These are phyloP conservation scores for Hypothenemus hampei DNA, from an alignment of 1,140 invertebrate species.

Conservation along the genomic window DNA sequence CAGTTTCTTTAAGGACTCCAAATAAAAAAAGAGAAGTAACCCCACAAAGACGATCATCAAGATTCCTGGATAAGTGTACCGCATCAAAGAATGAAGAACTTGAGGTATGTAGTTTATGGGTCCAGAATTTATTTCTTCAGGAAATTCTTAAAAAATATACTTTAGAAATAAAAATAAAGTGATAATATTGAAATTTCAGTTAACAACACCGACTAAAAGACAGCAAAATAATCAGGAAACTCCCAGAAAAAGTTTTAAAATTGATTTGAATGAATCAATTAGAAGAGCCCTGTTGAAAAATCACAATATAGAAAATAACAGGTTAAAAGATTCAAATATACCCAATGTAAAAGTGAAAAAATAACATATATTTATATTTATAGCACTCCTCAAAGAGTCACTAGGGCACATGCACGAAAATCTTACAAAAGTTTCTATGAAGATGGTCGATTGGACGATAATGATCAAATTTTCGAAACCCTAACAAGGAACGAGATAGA, in stretches of 20 bases:
- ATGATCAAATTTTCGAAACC: too few species aligned
- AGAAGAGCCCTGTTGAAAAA: slow-evolving; percentile 8
- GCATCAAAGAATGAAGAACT: background rate
- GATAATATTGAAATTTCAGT: slow-evolving; percentile 6
- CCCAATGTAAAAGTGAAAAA: too few species aligned
- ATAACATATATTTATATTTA: too few species aligned
- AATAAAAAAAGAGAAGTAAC: too few species aligned
- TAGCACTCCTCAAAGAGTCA: background rate
- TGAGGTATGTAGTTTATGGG: background rate
- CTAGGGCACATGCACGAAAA: background rate
- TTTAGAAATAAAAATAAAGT: background rate
- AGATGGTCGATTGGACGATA: too few species aligned
- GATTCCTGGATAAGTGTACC: too few species aligned
- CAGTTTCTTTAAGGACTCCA: too few species aligned
- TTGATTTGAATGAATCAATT: slow-evolving; percentile 22
- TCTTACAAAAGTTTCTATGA: too few species aligned
- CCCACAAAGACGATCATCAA: too few species aligned
- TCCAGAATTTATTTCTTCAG: background rate
- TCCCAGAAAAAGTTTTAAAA: slow-evolving; percentile 1
- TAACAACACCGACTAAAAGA: background rate
- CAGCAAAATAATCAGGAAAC: too few species aligned
- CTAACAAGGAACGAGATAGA: too few species aligned
- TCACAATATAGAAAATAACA: slow-evolving; percentile 5
- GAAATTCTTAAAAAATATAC: background rate
- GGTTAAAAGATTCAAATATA: too few species aligned